Percentiles rank a stretch among this genome's conserved stretches.
Evolutionary conservation across 2,113 vertebrate genomes (phyloP).

Genomic region (Lethenteron reissneri): DNA sequence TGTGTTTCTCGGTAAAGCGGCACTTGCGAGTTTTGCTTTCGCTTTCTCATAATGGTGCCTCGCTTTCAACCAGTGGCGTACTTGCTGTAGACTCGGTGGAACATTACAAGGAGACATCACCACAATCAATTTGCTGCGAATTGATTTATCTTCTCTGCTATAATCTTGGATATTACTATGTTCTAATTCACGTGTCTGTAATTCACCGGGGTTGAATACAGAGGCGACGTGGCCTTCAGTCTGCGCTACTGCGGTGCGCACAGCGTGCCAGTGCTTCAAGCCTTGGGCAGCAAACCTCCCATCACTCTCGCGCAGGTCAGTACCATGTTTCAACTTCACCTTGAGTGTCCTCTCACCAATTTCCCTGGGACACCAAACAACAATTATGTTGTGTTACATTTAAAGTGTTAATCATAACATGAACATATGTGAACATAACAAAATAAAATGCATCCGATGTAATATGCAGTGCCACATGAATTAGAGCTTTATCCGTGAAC

Average conservation of each 20-base stretch:
- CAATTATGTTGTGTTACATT: slow-evolving; percentile 5
- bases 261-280: slow-evolving; percentile 78
- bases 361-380: slow-evolving; percentile 31
- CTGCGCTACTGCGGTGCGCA: slow-evolving; percentile 73
- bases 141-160: too few species aligned
- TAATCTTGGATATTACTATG: too few species aligned
- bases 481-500: too few species aligned
- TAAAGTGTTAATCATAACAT: too few species aligned
- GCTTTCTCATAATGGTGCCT: slow-evolving; percentile 46
- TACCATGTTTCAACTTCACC: slow-evolving; percentile 51
- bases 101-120: slow-evolving; percentile 75
- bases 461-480: too few species aligned
- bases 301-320: slow-evolving; percentile 58
- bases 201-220: slow-evolving; percentile 9
- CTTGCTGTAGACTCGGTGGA: slow-evolving; percentile 54
- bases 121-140: slow-evolving; percentile 15
- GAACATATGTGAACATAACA: neutral
- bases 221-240: slow-evolving; percentile 30
- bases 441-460: neutral
- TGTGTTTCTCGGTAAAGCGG: too few species aligned
- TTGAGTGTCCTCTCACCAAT: slow-evolving; percentile 57
- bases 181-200: too few species aligned
- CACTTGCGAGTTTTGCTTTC: too few species aligned
- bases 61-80: slow-evolving; percentile 75
- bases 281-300: slow-evolving; percentile 74